Evolutionary conservation across 2,888 invertebrate genomes (phyloP).

Genomic region (Eupithecia abbreviata): DNA sequence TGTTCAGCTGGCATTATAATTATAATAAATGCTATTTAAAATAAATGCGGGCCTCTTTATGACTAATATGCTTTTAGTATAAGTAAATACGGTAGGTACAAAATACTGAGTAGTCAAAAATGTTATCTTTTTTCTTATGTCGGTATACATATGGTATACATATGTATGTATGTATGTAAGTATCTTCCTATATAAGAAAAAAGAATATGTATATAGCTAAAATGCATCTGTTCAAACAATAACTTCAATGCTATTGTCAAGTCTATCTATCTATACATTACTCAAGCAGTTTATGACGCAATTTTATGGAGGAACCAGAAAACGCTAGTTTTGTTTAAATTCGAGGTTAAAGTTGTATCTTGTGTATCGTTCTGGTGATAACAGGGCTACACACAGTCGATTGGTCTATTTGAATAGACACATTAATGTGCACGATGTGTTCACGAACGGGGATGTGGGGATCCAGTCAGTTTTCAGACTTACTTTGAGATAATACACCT

Average conservation of each 20-base stretch:
- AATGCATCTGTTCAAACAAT: constrained; percentile 40
- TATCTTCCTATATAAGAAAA: too few species aligned
- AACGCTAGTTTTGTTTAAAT: constrained; percentile 9
- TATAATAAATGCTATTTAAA: neutral
- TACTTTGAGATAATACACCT: neutral
- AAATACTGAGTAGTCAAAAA: neutral
- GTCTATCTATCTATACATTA: neutral
- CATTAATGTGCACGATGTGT: neutral
- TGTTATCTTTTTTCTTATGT: neutral
- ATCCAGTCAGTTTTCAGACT: neutral
- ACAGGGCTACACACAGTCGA: neutral
- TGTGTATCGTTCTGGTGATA: constrained; percentile 11
- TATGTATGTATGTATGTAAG: too few species aligned
- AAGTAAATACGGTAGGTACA: neutral
- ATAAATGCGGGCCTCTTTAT: constrained; percentile 1
- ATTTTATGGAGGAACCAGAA: constrained; percentile 16
- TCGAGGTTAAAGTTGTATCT: constrained; percentile 12
- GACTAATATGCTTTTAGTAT: neutral
- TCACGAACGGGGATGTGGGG: neutral
- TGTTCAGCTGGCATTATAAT: neutral
- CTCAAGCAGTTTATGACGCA: neutral
- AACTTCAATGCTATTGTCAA: constrained; percentile 22
- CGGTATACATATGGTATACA: too few species aligned
- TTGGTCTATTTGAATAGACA: neutral
- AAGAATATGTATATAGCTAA: neutral